Evolutionary conservation across 2,888 invertebrate species (phyloP).

Genomic region (Mylabris sibirica): DNA sequence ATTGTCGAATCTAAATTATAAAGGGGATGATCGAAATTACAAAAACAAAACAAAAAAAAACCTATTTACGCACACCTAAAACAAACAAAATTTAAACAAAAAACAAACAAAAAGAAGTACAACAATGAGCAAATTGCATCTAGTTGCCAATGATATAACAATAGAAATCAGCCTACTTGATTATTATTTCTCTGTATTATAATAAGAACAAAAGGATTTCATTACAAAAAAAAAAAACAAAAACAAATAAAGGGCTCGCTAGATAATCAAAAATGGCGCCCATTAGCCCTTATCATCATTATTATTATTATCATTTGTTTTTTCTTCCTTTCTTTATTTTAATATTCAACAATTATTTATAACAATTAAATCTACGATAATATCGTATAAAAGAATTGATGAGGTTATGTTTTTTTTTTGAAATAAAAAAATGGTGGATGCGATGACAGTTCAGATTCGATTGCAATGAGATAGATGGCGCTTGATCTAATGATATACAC

Average conservation of each 20-base stretch:
- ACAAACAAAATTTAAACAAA: conserved; percentile 17
- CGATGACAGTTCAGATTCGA: background rate
- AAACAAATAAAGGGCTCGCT: background rate
- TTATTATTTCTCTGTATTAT: background rate
- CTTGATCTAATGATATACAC: background rate
- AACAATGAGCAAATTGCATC: conserved; percentile 23
- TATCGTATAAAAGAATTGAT: conserved; percentile 1
- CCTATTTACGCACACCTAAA: conserved; percentile 29
- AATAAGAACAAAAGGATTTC: too few relatives aligned
- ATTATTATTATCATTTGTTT: too few relatives aligned
- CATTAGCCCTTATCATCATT: background rate
- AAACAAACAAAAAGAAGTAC: conserved; percentile 22
- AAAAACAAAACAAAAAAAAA: conserved; percentile 11
- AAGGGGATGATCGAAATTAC: conserved; percentile 19
- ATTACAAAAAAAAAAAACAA: background rate
- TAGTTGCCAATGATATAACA: conserved; percentile 7
- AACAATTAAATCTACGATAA: background rate
- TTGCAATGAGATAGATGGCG: background rate
- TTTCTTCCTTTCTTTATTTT: background rate
- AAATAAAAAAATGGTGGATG: background rate
- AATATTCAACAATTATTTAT: background rate
- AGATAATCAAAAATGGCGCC: background rate
- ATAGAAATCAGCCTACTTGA: conserved; percentile 1
- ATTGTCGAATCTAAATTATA: conserved; percentile 23
- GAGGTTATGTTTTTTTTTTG: background rate